A percentile compares a stretch with the other conserved stretches of the same genome.
These are phyloP conservation scores for Esperia sulphurella DNA, from an alignment of 2,888 invertebrate genomes.

Conservation along the genomic window DNA sequence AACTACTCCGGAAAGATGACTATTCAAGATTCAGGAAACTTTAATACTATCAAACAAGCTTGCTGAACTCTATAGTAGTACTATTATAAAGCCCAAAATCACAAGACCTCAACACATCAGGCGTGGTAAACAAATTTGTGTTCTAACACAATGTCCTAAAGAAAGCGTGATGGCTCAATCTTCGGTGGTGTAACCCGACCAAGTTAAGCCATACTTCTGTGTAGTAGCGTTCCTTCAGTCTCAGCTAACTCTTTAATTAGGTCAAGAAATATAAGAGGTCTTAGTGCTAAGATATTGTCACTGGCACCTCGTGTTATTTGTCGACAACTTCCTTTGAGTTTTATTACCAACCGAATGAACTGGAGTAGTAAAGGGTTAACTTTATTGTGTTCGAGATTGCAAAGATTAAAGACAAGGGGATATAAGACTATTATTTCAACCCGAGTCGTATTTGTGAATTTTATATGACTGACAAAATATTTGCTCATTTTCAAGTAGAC, in stretches of 20 bases:
- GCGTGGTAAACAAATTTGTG: neutral
- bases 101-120: neutral
- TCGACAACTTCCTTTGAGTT: slow-evolving; percentile 25
- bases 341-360: slow-evolving; percentile 26
- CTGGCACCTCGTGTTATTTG: slow-evolving; percentile 21
- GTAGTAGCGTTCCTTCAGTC: slow-evolving; percentile 18
- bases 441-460: neutral
- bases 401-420: neutral
- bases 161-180: slow-evolving; percentile 6
- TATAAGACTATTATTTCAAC: neutral
- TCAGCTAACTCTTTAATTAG: slow-evolving; percentile 32
- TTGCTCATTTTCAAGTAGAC: no score
- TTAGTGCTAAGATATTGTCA: slow-evolving; percentile 5
- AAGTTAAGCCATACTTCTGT: slow-evolving; percentile 23
- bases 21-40: neutral
- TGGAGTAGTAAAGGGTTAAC: slow-evolving; percentile 19
- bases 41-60: neutral
- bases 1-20: no score
- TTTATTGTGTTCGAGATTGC: slow-evolving; percentile 3
- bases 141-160: neutral
- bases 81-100: neutral
- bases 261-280: slow-evolving; percentile 27
- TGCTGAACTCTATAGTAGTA: neutral
- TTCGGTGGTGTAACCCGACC: slow-evolving; percentile 15
- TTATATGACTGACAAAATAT: no score